Conservation (phyloP, 2,888 invertebrate genomes). For the Philopedon plagiatum region DNA sequence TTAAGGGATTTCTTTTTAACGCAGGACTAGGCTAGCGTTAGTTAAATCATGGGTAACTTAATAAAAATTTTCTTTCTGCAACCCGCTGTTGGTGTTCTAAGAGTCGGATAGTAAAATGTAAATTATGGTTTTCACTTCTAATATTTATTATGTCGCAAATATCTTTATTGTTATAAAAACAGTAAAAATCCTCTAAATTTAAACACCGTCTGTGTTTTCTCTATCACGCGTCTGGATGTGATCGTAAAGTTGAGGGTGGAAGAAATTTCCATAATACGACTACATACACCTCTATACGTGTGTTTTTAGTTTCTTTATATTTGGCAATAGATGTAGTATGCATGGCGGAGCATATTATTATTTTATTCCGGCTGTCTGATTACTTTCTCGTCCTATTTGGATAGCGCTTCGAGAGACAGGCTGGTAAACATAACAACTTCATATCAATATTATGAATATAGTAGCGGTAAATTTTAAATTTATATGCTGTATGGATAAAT, state of each 20-base stretch:
- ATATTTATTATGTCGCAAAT: no score
- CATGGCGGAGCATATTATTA: neutral
- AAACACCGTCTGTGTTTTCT: neutral
- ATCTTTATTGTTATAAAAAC: no score
- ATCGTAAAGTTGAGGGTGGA: neutral
- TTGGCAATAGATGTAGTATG: neutral
- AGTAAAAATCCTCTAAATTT: neutral
- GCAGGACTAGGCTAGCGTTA: no score
- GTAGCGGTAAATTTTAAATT: neutral
- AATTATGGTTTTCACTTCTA: no score
- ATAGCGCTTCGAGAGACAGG: neutral
- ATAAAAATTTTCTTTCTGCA: no score
- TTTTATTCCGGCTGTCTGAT: neutral
- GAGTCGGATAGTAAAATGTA: no score
- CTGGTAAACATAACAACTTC: neutral
- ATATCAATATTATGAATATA: no score
- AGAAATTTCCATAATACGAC: neutral
- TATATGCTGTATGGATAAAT: no score
- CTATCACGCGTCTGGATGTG: neutral
- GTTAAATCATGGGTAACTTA: no score
- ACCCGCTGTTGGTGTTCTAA: no score
- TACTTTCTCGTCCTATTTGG: neutral
- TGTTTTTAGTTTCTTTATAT: slow-evolving; percentile 1
- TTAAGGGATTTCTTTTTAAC: no score
- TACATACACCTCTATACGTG: neutral